Evolutionary conservation across 2,113 vertebrate species (phyloP).

Genomic region (Anhinga rufa): DNA sequence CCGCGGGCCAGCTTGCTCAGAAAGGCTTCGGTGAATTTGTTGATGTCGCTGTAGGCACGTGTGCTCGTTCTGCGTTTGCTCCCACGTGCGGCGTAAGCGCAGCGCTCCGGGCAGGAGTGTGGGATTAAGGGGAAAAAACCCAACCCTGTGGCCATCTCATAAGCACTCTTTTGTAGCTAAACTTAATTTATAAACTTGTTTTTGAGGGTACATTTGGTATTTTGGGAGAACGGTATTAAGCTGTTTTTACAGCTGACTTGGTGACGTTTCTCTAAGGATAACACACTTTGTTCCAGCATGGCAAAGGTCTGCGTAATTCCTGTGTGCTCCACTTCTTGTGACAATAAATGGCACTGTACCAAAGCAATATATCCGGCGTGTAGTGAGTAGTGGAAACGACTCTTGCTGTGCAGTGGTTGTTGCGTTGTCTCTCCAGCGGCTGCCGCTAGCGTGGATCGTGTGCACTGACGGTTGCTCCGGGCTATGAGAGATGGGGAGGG

Average conservation of each 20-base stretch:
- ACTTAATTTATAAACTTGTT: not conserved
- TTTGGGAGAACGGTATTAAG: not conserved
- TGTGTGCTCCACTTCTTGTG: slow-evolving; percentile 16
- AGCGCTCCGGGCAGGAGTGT: not conserved
- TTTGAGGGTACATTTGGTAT: not conserved
- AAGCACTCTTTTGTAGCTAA: not conserved
- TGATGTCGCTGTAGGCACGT: not conserved
- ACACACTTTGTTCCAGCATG: not conserved
- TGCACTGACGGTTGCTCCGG: not conserved
- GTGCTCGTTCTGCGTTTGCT: not conserved
- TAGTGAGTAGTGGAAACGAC: slow-evolving; percentile 42
- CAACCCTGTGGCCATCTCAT: not conserved
- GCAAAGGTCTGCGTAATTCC: slow-evolving; percentile 46
- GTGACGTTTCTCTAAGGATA: slow-evolving; percentile 20
- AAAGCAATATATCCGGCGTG: slow-evolving; percentile 35
- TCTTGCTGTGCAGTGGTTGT: slow-evolving; percentile 27
- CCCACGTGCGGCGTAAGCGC: not conserved
- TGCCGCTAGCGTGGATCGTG: not conserved
- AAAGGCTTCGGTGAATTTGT: not conserved
- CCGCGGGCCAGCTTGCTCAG: not conserved
- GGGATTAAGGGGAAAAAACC: not conserved
- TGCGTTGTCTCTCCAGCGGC: not conserved
- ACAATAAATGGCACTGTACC: slow-evolving; percentile 49
- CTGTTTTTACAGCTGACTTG: slow-evolving; percentile 29
- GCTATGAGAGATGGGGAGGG: not conserved